These are phyloP conservation scores for Microcaecilia unicolor DNA, from an alignment of 2,797 vertebrate species.

Conservation along the genomic window DNA sequence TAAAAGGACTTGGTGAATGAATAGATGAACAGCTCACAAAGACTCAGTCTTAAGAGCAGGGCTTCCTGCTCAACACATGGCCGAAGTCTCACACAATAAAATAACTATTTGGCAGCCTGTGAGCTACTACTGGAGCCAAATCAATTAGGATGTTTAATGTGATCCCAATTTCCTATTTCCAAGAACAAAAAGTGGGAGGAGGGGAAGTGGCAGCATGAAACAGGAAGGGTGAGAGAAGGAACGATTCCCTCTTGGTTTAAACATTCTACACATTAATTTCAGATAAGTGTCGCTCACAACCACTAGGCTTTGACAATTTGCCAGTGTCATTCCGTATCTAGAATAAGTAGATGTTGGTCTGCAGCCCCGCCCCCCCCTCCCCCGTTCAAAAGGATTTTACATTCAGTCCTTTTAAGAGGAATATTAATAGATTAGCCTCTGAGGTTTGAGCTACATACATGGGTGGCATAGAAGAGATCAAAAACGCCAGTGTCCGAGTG, in stretches of 20 bases:
- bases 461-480: no score
- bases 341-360: no score
- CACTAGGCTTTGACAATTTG: no score
- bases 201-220: neutral
- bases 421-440: no score
- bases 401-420: no score
- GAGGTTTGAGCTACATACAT: no score
- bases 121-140: slow-evolving; percentile 37
- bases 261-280: slow-evolving; percentile 39
- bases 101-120: slow-evolving; percentile 43
- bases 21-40: slow-evolving; percentile 20
- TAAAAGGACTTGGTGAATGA: slow-evolving; percentile 22
- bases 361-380: no score
- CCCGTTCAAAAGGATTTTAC: no score
- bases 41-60: slow-evolving; percentile 36
- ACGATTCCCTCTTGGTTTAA: slow-evolving; percentile 34
- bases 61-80: slow-evolving; percentile 38
- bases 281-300: slow-evolving; percentile 40
- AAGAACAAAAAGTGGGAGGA: slow-evolving; percentile 9
- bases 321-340: no score
- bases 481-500: no score
- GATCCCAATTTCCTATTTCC: slow-evolving; percentile 45
- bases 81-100: slow-evolving; percentile 48
- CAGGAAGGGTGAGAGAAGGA: slow-evolving; percentile 14
- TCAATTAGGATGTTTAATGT: slow-evolving; percentile 42